Evolutionary conservation across 2,888 invertebrate species (phyloP).

Genomic region (Drosophila putrida): DNA sequence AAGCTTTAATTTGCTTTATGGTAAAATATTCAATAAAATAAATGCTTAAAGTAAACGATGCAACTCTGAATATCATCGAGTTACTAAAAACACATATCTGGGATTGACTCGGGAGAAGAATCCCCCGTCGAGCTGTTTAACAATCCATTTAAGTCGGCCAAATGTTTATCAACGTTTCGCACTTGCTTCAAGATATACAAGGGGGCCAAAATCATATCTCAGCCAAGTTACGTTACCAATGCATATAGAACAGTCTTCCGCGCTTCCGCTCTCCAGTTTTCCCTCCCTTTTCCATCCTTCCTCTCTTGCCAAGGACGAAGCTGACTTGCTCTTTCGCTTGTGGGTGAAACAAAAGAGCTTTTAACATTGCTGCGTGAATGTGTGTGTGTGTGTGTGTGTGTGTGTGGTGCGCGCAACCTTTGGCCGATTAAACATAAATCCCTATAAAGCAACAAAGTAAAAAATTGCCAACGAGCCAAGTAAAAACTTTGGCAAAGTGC

Average conservation of each 20-base stretch:
- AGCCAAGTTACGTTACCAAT: constrained; percentile 38
- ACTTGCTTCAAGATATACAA: constrained; percentile 54
- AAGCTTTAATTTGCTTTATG: not conserved
- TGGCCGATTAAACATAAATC: constrained; percentile 81
- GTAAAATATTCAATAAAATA: not conserved
- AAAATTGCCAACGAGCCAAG: constrained; percentile 79
- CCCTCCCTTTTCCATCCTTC: not conserved
- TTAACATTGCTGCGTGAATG: constrained; percentile 52
- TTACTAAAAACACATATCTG: constrained; percentile 2
- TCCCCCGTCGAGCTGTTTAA: constrained; percentile 13
- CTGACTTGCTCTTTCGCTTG: constrained; percentile 19
- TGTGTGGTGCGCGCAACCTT: constrained; percentile 63
- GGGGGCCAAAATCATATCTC: constrained; percentile 48
- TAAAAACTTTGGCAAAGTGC: constrained; percentile 78
- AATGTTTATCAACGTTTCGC: constrained; percentile 66
- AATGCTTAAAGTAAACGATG: not conserved
- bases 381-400: constrained; percentile 15
- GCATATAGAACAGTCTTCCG: constrained; percentile 12
- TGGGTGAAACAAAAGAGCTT: constrained; percentile 67
- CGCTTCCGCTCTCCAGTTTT: not conserved
- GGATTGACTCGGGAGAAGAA: not conserved
- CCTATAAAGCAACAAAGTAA: constrained; percentile 79
- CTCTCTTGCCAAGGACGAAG: constrained; percentile 2
- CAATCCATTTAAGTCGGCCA: constrained; percentile 60
- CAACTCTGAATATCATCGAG: not conserved